Evolutionary conservation across 2,113 vertebrate species (phyloP).

Genomic region (Pica pica): DNA sequence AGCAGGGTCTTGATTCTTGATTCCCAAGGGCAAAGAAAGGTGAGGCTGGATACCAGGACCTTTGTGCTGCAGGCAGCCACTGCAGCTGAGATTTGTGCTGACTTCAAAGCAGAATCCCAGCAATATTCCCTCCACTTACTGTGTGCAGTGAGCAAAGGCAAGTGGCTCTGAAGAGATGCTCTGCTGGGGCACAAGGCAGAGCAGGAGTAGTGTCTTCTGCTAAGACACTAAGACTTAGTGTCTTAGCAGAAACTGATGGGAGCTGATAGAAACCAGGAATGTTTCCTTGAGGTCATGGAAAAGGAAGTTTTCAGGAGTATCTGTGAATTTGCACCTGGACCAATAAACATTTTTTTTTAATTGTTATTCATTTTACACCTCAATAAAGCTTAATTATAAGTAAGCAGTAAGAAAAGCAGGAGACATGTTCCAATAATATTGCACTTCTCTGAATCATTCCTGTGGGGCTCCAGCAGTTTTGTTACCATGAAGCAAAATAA

Average conservation of each 20-base stretch:
- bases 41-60: not conserved
- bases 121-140: not conserved
- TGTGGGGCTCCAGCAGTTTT: constrained; percentile 61
- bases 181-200: not conserved
- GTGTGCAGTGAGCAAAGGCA: not conserved
- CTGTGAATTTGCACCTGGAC: constrained; percentile 72
- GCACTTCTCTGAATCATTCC: constrained; percentile 73
- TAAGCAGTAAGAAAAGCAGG: constrained; percentile 76
- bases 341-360: constrained; percentile 67
- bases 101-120: not conserved
- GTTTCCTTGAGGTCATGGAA: constrained; percentile 28
- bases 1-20: not conserved
- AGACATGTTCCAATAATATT: constrained; percentile 72
- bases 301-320: constrained; percentile 47
- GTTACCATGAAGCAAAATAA: constrained; percentile 69
- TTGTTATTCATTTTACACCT: constrained; percentile 81
- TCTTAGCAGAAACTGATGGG: not conserved
- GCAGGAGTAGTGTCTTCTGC: not conserved
- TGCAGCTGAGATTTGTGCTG: not conserved
- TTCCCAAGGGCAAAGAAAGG: not conserved
- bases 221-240: not conserved
- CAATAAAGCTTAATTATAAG: constrained; percentile 85
- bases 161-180: not conserved
- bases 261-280: not conserved
- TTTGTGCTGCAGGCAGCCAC: not conserved